Evolutionary conservation across 2,797 vertebrate genomes (phyloP).

Genomic region (Echeneis naucrates): DNA sequence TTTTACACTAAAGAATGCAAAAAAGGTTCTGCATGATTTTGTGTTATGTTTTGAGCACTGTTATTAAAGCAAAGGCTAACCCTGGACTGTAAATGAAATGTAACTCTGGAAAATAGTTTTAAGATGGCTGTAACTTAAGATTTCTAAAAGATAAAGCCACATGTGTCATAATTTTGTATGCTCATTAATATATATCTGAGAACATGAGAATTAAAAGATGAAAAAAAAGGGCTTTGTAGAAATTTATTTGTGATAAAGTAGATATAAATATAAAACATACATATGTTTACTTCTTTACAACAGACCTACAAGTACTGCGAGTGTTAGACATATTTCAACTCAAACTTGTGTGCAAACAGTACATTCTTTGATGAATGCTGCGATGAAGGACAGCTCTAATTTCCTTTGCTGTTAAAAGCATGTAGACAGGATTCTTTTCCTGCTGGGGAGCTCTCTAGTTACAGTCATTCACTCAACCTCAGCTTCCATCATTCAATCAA

Average conservation of each 20-base stretch:
- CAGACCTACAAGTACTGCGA: conserved; percentile 75
- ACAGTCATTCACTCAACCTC: conserved; percentile 72
- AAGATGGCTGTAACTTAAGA: too few relatives aligned
- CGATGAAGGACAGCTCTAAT: conserved; percentile 73
- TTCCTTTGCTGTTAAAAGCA: conserved; percentile 69
- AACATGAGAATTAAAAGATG: conserved; percentile 49
- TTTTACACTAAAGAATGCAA: background rate
- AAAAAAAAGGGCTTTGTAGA: conserved; percentile 68
- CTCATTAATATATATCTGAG: conserved; percentile 22
- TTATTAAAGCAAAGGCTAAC: conserved; percentile 4
- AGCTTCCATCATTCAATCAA: conserved; percentile 72
- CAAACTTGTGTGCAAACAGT: conserved; percentile 71
- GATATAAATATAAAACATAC: conserved; percentile 88
- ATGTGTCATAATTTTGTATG: conserved; percentile 73
- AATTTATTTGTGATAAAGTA: conserved; percentile 86
- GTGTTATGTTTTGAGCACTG: conserved; percentile 1
- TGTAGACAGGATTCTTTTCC: conserved; percentile 73
- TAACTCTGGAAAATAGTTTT: background rate
- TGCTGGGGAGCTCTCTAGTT: conserved; percentile 69
- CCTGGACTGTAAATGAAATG: conserved; percentile 3
- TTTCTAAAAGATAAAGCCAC: conserved; percentile 62
- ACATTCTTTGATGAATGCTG: conserved; percentile 71
- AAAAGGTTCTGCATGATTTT: background rate
- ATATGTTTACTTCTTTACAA: conserved; percentile 82
- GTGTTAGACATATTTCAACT: conserved; percentile 72